Base-by-base conservation (phyloP, 2,797 vertebrate species). In the Amphiprion clarkii region DNA sequence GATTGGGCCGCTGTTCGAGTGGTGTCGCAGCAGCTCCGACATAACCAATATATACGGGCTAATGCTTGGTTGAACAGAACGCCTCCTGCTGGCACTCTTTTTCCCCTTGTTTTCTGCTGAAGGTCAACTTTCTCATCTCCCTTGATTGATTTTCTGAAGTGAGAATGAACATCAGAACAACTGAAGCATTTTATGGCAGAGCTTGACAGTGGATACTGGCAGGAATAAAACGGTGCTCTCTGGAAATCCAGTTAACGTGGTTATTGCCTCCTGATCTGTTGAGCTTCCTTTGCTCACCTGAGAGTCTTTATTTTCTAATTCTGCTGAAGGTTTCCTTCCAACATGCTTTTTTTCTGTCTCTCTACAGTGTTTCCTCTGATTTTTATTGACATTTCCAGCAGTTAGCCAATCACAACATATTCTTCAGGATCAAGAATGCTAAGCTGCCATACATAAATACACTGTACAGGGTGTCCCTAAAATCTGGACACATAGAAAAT, bases 71-170 rank as follows among this genome's bases (percentile, higher is more conserved):
- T 55, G 79, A 44, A 39, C 52, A 52, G 49, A 53, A 56, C 19
- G 40, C 57, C 70, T 68, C n/a, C 42, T 19, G 61, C 33, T 8
- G 33, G 33, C 33, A 8, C 56, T 14, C 58, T 42, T 56, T 5
- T 36, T 21, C 27, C 11, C 29, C 42, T 29, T 29, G 48, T 79
- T 82, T 59, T 44, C 59, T 10, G 5, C 14, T 13, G 46, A 44
- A 72, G 66, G 84, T 85, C 81, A 77, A 54, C 39, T 75, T 86
- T 77, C 72, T 66, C 71, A 80, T 87, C 70, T 79, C 23, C 57
- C 31, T 39, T 52, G 56, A 82, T 82, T 77, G 78, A 84, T 82
- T 88, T 76, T 64, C 31, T 62, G 49, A 63, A 69, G 67, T 74
- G 10, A 1, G 62, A 71, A 33, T 54, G 52, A 77, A 60, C 67